Percentiles rank a stretch among this genome's conserved stretches.
These are phyloP conservation scores for Meles meles DNA, from an alignment of 2,113 vertebrate species.

Conservation along the genomic window DNA sequence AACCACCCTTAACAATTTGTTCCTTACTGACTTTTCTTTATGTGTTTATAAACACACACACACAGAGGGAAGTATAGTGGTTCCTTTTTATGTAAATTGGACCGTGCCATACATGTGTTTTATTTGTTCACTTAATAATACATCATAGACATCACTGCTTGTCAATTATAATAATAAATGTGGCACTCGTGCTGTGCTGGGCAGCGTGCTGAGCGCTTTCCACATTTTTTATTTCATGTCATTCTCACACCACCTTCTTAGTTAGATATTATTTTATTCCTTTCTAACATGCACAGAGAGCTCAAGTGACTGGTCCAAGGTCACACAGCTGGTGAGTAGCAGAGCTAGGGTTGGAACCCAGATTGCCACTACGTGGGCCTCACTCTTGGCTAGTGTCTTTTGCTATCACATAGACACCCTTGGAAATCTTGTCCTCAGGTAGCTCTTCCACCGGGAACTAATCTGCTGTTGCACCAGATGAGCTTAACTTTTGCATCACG, in stretches of 20 bases:
- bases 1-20: not conserved
- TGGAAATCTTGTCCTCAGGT: too few relatives aligned
- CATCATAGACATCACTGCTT: not conserved
- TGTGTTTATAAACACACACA: not conserved
- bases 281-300: not conserved
- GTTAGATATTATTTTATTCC: not conserved
- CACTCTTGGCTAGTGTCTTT: not conserved
- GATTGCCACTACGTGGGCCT: not conserved
- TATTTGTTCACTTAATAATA: constrained; percentile 29
- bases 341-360: not conserved
- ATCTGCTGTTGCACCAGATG: not conserved
- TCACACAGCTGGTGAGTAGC: not conserved
- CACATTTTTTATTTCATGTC: not conserved
- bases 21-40: not conserved
- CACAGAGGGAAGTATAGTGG: not conserved
- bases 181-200: not conserved
- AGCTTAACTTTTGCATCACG: not conserved
- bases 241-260: not conserved
- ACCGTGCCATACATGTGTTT: not conserved
- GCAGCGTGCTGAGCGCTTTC: not conserved
- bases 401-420: not conserved
- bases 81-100: not conserved
- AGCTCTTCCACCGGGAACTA: not conserved
- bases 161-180: not conserved
- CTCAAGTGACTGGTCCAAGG: not conserved